A percentile compares a stretch with the other conserved stretches of the same genome.
Conservation (phyloP, 2,888 invertebrate species). For the Coleophora flavipennella region DNA sequence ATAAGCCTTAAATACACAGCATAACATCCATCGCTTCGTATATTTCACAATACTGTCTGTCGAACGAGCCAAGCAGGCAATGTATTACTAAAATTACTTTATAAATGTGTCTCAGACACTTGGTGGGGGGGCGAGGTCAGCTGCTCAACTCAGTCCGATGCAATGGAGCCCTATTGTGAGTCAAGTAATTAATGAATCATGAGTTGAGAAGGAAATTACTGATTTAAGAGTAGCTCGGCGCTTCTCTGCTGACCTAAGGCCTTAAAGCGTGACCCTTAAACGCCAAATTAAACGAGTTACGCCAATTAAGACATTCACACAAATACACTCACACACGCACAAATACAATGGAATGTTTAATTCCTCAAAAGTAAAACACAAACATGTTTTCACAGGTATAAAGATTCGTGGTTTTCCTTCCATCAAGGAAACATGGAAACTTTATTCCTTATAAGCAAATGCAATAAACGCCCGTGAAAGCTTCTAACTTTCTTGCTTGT, state of each 20-base stretch:
- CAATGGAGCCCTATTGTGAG: conserved; percentile 27
- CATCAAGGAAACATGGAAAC: conserved; percentile 42
- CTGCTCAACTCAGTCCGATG: conserved; percentile 35
- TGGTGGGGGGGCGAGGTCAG: conserved; percentile 46
- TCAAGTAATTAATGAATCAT: conserved; percentile 28
- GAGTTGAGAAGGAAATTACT: conserved; percentile 39
- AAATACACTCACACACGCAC: background rate
- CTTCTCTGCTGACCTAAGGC: conserved; percentile 33
- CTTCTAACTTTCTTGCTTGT: conserved; percentile 11
- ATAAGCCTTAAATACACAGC: conserved; percentile 4
- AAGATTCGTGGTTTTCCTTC: conserved; percentile 42
- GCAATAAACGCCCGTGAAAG: conserved; percentile 20
- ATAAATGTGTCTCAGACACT: conserved; percentile 31
- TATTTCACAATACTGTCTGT: conserved; percentile 16
- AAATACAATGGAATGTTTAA: conserved; percentile 24
- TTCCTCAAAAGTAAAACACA: conserved; percentile 8
- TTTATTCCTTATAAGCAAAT: conserved; percentile 25
- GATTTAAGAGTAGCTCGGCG: conserved; percentile 38
- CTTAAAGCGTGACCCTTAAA: conserved; percentile 27
- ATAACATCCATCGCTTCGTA: conserved; percentile 10
- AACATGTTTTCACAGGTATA: background rate
- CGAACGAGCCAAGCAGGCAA: conserved; percentile 32
- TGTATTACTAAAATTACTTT: conserved; percentile 24
- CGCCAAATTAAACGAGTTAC: conserved; percentile 16
- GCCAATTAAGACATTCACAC: conserved; percentile 13